These are phyloP conservation scores for Thryonomys swinderianus DNA, from an alignment of 2,113 vertebrate species.

Conservation along the genomic window DNA sequence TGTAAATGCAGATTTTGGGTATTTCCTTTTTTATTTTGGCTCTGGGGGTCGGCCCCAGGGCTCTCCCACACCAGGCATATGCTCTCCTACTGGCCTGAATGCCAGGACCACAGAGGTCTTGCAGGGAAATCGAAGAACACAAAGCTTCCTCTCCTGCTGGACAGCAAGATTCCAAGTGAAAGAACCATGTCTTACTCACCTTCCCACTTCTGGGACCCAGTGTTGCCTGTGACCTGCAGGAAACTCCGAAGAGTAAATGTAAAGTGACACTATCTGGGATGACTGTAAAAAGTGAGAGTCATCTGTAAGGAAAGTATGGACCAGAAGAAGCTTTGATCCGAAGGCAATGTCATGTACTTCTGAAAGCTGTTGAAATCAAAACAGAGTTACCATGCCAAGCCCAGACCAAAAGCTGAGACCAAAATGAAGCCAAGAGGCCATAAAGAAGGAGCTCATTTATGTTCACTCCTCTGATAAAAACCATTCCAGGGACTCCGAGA, in stretches of 20 bases:
- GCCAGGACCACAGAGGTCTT: background rate
- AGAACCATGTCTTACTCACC: no score
- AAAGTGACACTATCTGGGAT: background rate
- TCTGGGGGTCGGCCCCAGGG: no score
- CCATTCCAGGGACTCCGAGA: background rate
- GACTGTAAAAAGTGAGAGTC: background rate
- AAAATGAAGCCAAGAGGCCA: background rate
- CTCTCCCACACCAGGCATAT: no score
- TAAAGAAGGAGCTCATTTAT: background rate
- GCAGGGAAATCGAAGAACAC: background rate
- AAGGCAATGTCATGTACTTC: background rate
- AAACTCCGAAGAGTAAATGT: background rate
- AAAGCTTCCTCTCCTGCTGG: background rate
- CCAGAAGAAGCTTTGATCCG: background rate
- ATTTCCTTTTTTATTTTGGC: background rate
- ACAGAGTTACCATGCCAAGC: background rate
- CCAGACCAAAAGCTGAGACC: no score
- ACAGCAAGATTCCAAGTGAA: background rate
- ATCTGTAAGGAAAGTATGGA: background rate
- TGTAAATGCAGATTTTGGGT: background rate
- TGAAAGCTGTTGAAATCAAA: background rate
- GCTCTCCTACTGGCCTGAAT: background rate
- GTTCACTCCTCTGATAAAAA: background rate
- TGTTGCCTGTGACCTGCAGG: no score
- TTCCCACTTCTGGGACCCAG: background rate